Base-by-base conservation (phyloP, 2,797 vertebrate species). In the Poeciliopsis infans region DNA sequence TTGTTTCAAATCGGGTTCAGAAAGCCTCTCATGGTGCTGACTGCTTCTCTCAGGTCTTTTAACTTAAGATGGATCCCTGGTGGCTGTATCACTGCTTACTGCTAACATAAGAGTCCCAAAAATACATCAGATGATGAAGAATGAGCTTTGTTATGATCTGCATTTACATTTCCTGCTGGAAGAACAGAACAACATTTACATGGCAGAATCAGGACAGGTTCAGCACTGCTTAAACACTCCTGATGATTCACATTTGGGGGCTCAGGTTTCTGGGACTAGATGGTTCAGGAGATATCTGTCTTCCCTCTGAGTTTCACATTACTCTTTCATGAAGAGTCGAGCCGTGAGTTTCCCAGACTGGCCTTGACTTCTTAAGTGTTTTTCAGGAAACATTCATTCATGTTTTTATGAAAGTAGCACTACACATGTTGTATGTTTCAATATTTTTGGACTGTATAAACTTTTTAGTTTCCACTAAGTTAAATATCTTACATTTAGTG, bases 251-350 rank as follows among this genome's bases (percentile, higher is more conserved):
- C 74, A 39, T 76, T 70, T 79, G 33, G 79, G 43, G 43, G 31
- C 66, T 88, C 79, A 79, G 79, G 88, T 92, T 87, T 70, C 82
- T 76, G 47, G 66, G 73, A 81, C 70, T 72, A 41, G 88, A 90
- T 87, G 74, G 78, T 77, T 51, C 18, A 75, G 64, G 72, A 79
- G 87, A 89, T 87, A 79, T 79, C 81, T 66, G 61, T 75, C 77
- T 78, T 80, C 74, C 74, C n/a, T 76, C 76, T n/a, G 7, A 72
- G 85, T 86, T 36, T 93, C 89, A 46, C 78, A 76, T 93, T 90
- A 83, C 89, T 73, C 72, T 77, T 80, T 83, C 18, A 77, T 66
- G 7, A 66, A 23, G 31, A 39, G 59, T 61, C 13, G 12, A 61
- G 28, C 28, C 57, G 28, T 61, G 28, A 33, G 59, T 61, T 61